A percentile compares a stretch with the other conserved stretches of the same genome.
phyloP scores from a whole-genome alignment of 1,140 invertebrate genomes.

The Diploscapter pachys region DNA sequence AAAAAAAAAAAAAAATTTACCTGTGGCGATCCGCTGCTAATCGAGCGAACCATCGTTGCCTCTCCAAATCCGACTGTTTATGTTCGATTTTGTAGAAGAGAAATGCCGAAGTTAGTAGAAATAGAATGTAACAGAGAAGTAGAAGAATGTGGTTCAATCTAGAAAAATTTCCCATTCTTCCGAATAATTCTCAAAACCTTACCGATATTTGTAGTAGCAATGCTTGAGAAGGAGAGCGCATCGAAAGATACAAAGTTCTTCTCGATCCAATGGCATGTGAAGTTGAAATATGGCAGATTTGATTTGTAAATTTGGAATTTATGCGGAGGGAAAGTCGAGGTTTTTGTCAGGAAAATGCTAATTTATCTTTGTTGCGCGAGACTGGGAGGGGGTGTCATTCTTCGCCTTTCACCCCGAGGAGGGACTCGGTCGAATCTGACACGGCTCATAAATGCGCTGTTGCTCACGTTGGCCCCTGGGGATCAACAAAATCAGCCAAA shows the following conservation, averaged over 20 bases:
- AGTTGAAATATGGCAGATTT: background rate
- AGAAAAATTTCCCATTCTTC: slow-evolving; percentile 1
- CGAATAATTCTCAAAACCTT: background rate
- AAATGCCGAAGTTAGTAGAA: background rate
- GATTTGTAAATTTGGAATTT: too few relatives aligned
- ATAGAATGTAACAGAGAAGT: background rate
- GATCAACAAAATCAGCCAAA: too few relatives aligned
- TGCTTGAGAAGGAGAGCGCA: background rate
- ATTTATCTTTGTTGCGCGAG: too few relatives aligned
- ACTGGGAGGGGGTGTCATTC: too few relatives aligned
- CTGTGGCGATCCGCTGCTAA: background rate
- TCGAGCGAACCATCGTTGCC: background rate
- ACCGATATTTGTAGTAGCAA: slow-evolving; percentile 13
- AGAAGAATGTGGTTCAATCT: slow-evolving; percentile 6
- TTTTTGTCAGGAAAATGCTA: too few relatives aligned
- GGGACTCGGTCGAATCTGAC: too few relatives aligned
- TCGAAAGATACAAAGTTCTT: too few relatives aligned
- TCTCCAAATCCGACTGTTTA: background rate
- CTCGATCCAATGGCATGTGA: background rate
- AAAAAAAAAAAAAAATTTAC: too few relatives aligned
- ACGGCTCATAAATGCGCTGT: too few relatives aligned
- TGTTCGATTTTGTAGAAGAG: slow-evolving; percentile 7
- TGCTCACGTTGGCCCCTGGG: too few relatives aligned
- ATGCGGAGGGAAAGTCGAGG: too few relatives aligned
- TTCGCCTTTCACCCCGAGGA: too few relatives aligned